Percentiles rank a stretch among this genome's conserved stretches.
Conservation (phyloP, 1,140 invertebrate genomes). For the Thaumatotibia leucotreta region DNA sequence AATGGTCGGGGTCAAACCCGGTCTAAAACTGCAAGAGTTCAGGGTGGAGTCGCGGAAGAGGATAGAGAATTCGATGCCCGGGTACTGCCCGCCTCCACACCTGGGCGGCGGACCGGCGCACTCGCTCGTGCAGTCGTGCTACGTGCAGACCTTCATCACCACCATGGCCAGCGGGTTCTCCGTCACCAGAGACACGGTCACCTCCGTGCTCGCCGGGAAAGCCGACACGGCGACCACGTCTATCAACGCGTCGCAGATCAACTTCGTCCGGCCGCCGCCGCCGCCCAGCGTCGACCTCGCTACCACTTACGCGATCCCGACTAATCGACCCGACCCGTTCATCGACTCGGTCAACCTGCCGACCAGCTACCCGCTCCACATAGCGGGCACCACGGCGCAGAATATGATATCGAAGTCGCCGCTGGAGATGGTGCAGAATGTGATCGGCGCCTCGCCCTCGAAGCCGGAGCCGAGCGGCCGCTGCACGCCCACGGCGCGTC, state of each 20-base stretch:
- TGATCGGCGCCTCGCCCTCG: conserved; percentile 84
- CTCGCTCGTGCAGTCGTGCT: conserved; percentile 60
- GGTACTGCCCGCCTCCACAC: conserved; percentile 70
- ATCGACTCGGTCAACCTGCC: conserved; percentile 66
- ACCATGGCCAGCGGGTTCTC: conserved; percentile 87
- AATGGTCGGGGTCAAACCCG: conserved; percentile 64
- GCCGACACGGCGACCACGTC: conserved; percentile 86
- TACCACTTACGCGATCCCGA: conserved; percentile 67
- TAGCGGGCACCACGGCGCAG: conserved; percentile 70
- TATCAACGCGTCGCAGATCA: conserved; percentile 79
- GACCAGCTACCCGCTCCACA: conserved; percentile 70
- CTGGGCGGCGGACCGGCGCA: conserved; percentile 54
- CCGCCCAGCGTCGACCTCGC: conserved; percentile 73
- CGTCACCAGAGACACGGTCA: conserved; percentile 85
- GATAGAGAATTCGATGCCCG: conserved; percentile 62
- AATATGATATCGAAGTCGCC: conserved; percentile 82
- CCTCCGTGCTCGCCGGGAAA: conserved; percentile 85
- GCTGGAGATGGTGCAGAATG: conserved; percentile 88
- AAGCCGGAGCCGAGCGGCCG: conserved; percentile 46
- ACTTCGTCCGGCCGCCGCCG: conserved; percentile 60
- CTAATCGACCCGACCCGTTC: conserved; percentile 63
- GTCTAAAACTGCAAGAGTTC: conserved; percentile 48
- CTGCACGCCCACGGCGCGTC: conserved; percentile 42
- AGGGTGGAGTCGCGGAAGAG: conserved; percentile 46
- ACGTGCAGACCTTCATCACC: conserved; percentile 76